Conservation (phyloP, 2,888 invertebrate species). For the Lampropteryx suffumata region DNA sequence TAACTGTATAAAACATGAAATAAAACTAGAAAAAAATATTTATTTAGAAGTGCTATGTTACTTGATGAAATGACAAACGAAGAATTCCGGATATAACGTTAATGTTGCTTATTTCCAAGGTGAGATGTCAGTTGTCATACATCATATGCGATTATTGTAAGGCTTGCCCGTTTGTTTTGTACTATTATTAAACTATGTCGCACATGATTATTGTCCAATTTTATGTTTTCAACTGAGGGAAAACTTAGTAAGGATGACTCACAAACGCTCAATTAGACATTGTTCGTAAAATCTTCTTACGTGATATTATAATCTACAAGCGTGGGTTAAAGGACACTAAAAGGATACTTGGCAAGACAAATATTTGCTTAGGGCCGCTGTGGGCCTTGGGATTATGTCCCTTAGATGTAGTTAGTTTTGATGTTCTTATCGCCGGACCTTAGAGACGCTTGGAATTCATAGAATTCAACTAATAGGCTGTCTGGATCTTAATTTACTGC, state of each 20-base stretch:
- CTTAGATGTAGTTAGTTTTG: constrained; percentile 30
- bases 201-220: too few relatives aligned
- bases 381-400: constrained; percentile 42
- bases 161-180: too few relatives aligned
- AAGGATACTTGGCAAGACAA: constrained; percentile 42
- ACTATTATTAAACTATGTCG: too few relatives aligned
- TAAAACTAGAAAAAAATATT: too few relatives aligned
- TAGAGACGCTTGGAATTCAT: constrained; percentile 28
- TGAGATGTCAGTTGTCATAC: too few relatives aligned
- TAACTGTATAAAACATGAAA: too few relatives aligned
- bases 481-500: constrained; percentile 24
- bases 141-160: too few relatives aligned
- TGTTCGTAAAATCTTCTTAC: constrained; percentile 33
- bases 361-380: constrained; percentile 45
- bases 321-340: constrained; percentile 37
- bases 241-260: not conserved
- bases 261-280: not conserved
- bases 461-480: constrained; percentile 26
- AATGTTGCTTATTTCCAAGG: too few relatives aligned
- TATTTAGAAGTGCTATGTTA: too few relatives aligned
- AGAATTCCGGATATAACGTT: too few relatives aligned
- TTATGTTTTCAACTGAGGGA: too few relatives aligned
- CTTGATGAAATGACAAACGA: too few relatives aligned
- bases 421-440: constrained; percentile 33
- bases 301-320: constrained; percentile 36